Percentiles rank a stretch among this genome's conserved stretches.
These are phyloP conservation scores for Lasaia peninsularis DNA, from an alignment of 1,140 invertebrate species.

Conservation along the genomic window DNA sequence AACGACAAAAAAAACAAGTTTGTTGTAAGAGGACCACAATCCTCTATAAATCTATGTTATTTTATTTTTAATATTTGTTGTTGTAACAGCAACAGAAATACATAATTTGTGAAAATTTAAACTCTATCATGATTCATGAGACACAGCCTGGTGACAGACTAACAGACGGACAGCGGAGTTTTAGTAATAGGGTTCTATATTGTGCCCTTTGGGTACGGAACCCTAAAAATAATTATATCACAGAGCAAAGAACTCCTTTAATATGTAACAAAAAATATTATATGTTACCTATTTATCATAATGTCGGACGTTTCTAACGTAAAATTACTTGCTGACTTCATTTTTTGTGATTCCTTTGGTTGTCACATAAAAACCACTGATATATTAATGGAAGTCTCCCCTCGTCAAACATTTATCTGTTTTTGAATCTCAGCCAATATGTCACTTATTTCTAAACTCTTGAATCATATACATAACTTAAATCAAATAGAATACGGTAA, in stretches of 20 bases:
- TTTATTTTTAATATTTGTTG: no score
- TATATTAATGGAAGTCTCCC: slow-evolving; percentile 6
- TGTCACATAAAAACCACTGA: slow-evolving; percentile 6
- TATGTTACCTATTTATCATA: neutral
- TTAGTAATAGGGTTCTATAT: no score
- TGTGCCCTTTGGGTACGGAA: no score
- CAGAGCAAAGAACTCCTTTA: neutral
- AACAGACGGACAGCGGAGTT: no score
- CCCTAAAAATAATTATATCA: no score
- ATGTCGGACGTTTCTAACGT: neutral
- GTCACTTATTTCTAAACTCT: slow-evolving; percentile 9
- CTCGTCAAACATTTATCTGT: neutral
- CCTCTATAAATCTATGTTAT: no score
- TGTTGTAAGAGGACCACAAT: no score
- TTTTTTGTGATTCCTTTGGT: neutral
- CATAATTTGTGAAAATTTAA: no score
- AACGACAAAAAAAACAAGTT: no score
- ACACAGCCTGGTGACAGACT: no score
- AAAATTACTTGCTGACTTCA: slow-evolving; percentile 5
- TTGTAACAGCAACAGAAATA: no score
- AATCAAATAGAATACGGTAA: neutral
- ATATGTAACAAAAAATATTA: neutral
- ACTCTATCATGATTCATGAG: no score
- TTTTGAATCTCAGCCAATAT: slow-evolving; percentile 7
- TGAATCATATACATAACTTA: neutral